Evolutionary conservation across 2,888 invertebrate genomes (phyloP), one percentile per base, ranked within the genome.

Genomic region (Pocota personata): DNA sequence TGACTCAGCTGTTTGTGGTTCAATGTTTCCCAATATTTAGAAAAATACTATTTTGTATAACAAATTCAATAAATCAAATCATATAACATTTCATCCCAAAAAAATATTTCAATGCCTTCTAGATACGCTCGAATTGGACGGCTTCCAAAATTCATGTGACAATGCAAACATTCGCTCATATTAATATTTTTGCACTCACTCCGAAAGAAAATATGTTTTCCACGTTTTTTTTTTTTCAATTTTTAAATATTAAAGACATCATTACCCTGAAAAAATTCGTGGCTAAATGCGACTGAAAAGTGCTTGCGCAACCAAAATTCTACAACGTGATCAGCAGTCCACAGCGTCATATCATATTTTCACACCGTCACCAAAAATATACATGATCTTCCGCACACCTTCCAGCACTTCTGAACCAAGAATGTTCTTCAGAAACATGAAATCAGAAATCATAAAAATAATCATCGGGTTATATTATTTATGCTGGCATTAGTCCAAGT

Each of bases 401-500:
- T 57, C 46, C 19, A 57, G 12, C 21, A 67, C 16, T 37, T 60
- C 14, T 19, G 19, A 57, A 30, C n/a, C 55, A 43, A 55, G 16
- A 46, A 10, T 48, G 10, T 32, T 57, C 35, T 43, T 48, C 57
- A 7, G 16, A 76, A 40, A 16, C 57, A 73, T 79, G 64, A 73
- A 73, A 66, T 79, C 73, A 73, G 64, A 79, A 73, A 66, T 72
- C 80, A 75, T 67, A 67, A 80, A 80, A 80, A 80, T 66, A 75
- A 67, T 67, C 66, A 50, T 73, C 79, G 64, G 79, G 66, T 80
- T 67, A 75, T 75, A 27, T 57, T 67, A 60, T 80, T 75, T 75
- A 8, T 43, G 30, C 60, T 75, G 80, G 80, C 80, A 37, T 14
- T 35, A 19, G 3, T 7, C 57, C 80, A 80, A 75, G 1, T 27